Conservation (phyloP, 53 echinoderm and acorn worm species). For the Holothuria scabra region DNA sequence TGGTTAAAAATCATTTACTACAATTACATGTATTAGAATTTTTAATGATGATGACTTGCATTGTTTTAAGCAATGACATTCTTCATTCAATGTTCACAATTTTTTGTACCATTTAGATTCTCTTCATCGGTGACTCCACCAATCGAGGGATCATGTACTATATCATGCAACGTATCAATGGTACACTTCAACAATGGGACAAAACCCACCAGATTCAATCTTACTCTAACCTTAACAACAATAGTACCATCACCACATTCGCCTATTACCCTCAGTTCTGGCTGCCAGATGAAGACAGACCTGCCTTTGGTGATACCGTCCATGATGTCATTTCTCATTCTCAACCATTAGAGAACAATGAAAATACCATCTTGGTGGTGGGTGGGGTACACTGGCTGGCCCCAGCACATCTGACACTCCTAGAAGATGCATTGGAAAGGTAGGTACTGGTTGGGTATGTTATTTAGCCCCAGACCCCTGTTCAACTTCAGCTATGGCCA, state of each 20-base stretch:
- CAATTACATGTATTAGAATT: too few relatives aligned
- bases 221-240: constrained; percentile 81
- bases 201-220: constrained; percentile 91
- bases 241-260: constrained; percentile 74
- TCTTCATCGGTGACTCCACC: constrained; percentile 95
- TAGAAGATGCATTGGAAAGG: constrained; percentile 65
- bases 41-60: too few relatives aligned
- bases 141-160: constrained; percentile 99
- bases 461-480: too few relatives aligned
- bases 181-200: constrained; percentile 88
- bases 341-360: constrained; percentile 61
- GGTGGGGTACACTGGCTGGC: constrained; percentile 96
- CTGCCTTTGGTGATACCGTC: constrained; percentile 77
- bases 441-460: neutral
- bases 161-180: constrained; percentile 88
- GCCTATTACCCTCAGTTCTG: constrained; percentile 98
- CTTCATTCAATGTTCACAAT: neutral
- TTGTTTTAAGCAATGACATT: neutral
- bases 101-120: constrained; percentile 49
- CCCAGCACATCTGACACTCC: constrained; percentile 76
- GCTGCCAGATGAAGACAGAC: constrained; percentile 78
- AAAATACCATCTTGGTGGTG: constrained; percentile 76
- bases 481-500: too few relatives aligned
- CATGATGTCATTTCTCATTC: constrained; percentile 65
- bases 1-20: too few relatives aligned